Conservation (phyloP, 2,113 vertebrate genomes). For the Festucalex cinctus region DNA sequence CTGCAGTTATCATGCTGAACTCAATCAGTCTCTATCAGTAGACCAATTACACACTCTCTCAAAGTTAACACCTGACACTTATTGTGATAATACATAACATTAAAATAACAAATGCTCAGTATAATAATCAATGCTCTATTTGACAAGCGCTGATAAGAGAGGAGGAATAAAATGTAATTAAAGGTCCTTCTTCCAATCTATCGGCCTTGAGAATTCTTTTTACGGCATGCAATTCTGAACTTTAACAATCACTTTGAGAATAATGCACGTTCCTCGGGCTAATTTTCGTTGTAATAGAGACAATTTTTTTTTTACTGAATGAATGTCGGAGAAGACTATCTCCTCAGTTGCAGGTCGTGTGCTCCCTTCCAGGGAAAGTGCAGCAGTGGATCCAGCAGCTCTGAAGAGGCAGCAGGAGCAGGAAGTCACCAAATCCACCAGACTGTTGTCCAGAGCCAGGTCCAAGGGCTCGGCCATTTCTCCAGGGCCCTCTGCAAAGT, state of each 20-base stretch:
- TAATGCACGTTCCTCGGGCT: not conserved
- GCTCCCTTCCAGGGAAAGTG: slow-evolving; percentile 41
- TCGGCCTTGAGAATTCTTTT: not conserved
- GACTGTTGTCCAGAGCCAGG: slow-evolving; percentile 46
- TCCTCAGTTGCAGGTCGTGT: slow-evolving; percentile 6
- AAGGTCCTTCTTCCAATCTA: slow-evolving; percentile 25
- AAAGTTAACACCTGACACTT: not conserved
- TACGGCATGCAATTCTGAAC: slow-evolving; percentile 9
- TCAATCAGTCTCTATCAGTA: not conserved
- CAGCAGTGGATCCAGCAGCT: slow-evolving; percentile 62
- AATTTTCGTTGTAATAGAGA: not conserved
- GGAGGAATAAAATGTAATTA: slow-evolving; percentile 18
- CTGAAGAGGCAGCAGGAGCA: slow-evolving; percentile 54
- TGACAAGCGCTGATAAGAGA: not conserved
- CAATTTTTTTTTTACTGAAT: not conserved
- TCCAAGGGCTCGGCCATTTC: slow-evolving; percentile 32
- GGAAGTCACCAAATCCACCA: slow-evolving; percentile 25
- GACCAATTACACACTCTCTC: not conserved
- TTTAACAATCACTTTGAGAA: not conserved
- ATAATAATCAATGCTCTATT: not conserved
- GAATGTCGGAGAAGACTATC: not conserved
- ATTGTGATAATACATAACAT: not conserved
- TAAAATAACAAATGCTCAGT: not conserved
- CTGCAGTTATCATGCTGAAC: not conserved
- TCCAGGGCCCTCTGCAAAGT: slow-evolving; percentile 33